Base-by-base conservation (phyloP, 2,113 vertebrate species). In the Apeltes quadracus region DNA sequence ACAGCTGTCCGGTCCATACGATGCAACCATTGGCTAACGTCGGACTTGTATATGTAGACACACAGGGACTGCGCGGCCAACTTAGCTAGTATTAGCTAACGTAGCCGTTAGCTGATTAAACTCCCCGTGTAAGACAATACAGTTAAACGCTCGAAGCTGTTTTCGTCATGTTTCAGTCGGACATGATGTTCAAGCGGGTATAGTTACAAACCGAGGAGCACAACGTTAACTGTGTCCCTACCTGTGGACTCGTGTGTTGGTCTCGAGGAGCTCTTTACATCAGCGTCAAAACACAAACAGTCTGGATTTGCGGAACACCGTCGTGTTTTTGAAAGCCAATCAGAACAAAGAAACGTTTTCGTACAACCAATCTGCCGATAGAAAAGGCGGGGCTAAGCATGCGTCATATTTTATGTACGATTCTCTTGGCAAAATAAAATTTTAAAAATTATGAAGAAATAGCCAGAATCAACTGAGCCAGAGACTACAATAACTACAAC, bases 251-350 rank as follows among this genome's bases (percentile, higher is more conserved):
- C 57, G 25, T 50, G 57, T 58, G 44, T 0, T 56, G 29, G 44
- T 68, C 39, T n/a, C 51, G 41, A 18, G 23, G 20, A 63, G 53
- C 44, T 69, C 53, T 20, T 16, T 3, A n/a, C 61, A 53, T 69
- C 50, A 79, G 56, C 62, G 29, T 68, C 72, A 85, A 81, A 80
- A 88, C 88, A 87, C 78, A 87, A 81, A 76, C 89, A 83, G 72
- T 69, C 63, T 25, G 20, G 68, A 54, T 61, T 69, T 84, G 59
- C 88, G 89, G 89, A 92, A 90, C 75, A 73, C 55, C 54, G 74
- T 58, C 61, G 66, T 82, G 61, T 23, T 50, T 64, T 1, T 41
- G 14, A 0, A 2, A 79, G 39, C 90, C 90, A 91, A 91, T 88
- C 76, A 66, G 22, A 79, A 20, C 23, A 9, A 20, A 59, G 70